Conservation (phyloP, 1,140 invertebrate genomes). For the Drosophila guanche region DNA sequence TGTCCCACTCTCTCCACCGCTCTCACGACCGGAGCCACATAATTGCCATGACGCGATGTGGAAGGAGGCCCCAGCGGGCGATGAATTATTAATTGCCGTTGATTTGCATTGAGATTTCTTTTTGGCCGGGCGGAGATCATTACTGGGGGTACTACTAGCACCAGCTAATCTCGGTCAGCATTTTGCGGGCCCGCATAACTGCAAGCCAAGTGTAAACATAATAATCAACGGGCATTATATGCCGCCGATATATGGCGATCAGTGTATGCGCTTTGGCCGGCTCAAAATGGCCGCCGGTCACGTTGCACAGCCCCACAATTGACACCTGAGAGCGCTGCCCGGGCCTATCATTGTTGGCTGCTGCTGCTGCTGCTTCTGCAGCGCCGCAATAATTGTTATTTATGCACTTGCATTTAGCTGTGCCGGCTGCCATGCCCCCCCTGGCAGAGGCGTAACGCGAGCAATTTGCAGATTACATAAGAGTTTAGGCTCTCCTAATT, state of each 20-base stretch:
- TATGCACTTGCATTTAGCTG: slow-evolving; percentile 78
- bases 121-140: slow-evolving; percentile 50
- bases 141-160: slow-evolving; percentile 39
- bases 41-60: slow-evolving; percentile 65
- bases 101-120: slow-evolving; percentile 79
- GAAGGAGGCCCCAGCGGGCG: slow-evolving; percentile 66
- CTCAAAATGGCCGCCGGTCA: slow-evolving; percentile 72
- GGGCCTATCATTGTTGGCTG: slow-evolving; percentile 47
- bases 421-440: slow-evolving; percentile 62
- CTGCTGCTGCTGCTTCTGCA: slow-evolving; percentile 18
- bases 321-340: slow-evolving; percentile 67
- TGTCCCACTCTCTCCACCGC: slow-evolving; percentile 5
- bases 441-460: slow-evolving; percentile 64
- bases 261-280: slow-evolving; percentile 58
- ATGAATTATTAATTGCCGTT: slow-evolving; percentile 81
- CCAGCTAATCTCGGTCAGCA: slow-evolving; percentile 39
- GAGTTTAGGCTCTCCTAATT: slow-evolving; percentile 54
- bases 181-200: slow-evolving; percentile 19
- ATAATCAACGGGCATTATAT: slow-evolving; percentile 76
- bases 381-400: slow-evolving; percentile 74
- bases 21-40: slow-evolving; percentile 25
- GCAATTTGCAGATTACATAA: slow-evolving; percentile 74
- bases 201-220: slow-evolving; percentile 70
- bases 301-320: slow-evolving; percentile 65
- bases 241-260: slow-evolving; percentile 62